Evolutionary conservation across 2,888 invertebrate species (phyloP).

Genomic region (Agrochola lota): DNA sequence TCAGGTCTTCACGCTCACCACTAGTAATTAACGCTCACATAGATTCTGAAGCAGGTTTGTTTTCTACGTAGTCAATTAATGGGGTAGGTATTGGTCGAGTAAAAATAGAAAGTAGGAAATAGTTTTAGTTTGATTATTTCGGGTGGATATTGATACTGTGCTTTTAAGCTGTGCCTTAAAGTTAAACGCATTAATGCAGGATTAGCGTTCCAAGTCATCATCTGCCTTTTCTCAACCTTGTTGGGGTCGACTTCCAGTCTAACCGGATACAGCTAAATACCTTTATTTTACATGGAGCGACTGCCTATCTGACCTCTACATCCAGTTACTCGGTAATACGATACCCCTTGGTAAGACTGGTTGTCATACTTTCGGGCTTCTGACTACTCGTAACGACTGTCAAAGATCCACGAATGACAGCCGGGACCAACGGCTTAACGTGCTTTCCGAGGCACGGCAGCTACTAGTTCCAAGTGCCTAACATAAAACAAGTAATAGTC

Average conservation of each 20-base stretch:
- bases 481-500: not conserved
- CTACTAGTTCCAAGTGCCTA: not conserved
- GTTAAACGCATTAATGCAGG: not conserved
- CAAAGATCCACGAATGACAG: no score
- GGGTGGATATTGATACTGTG: not conserved
- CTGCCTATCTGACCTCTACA: no score
- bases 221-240: no score
- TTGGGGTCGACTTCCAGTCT: no score
- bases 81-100: slow-evolving; percentile 8
- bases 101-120: slow-evolving; percentile 9
- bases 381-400: no score
- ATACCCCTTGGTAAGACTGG: no score
- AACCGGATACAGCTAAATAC: no score
- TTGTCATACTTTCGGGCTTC: no score
- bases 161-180: not conserved
- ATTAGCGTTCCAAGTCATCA: not conserved
- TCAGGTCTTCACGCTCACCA: slow-evolving; percentile 41
- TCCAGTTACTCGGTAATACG: no score
- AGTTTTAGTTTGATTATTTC: slow-evolving; percentile 1
- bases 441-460: no score
- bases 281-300: no score
- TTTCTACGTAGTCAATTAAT: slow-evolving; percentile 32
- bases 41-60: slow-evolving; percentile 21
- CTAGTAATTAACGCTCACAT: slow-evolving; percentile 48
- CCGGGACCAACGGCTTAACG: no score